Conservation (phyloP, 2,797 vertebrate species). For the Apogon talboti region DNA sequence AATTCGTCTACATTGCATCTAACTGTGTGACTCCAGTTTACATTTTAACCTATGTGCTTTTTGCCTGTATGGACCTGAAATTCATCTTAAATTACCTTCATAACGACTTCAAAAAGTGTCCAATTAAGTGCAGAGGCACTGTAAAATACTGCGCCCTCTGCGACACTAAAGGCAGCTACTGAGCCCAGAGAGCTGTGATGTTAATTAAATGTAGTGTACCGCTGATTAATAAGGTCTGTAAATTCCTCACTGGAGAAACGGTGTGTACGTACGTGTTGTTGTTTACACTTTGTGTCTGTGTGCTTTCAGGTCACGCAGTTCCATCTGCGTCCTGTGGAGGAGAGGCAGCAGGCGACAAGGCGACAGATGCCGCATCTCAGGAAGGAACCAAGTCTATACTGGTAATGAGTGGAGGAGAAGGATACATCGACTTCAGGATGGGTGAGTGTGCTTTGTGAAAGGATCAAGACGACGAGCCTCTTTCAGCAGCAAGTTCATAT, state of each 20-base stretch:
- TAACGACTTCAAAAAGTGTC: too few species aligned
- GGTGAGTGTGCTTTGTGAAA: slow-evolving; percentile 82
- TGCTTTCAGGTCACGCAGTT: slow-evolving; percentile 87
- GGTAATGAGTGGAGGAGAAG: slow-evolving; percentile 98
- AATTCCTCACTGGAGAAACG: slow-evolving; percentile 1
- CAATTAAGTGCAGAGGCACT: too few species aligned
- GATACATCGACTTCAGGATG: slow-evolving; percentile 99
- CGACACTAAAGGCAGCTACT: neutral
- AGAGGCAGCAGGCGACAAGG: slow-evolving; percentile 80
- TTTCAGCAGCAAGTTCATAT: neutral
- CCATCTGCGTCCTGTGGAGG: slow-evolving; percentile 72
- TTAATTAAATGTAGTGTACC: neutral
- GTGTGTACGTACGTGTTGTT: slow-evolving; percentile 1
- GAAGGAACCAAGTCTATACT: slow-evolving; percentile 88
- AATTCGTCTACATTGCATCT: too few species aligned
- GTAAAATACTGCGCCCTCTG: too few species aligned
- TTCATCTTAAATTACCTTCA: too few species aligned
- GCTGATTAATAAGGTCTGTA: neutral
- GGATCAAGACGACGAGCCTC: neutral
- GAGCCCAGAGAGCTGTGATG: neutral
- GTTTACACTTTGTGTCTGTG: slow-evolving; percentile 9
- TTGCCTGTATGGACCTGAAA: too few species aligned
- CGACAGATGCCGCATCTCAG: slow-evolving; percentile 82
- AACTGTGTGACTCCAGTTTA: too few species aligned
- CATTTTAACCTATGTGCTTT: too few species aligned